Percentiles rank a stretch among this genome's conserved stretches.
These are phyloP conservation scores for Choreutis nemorana DNA, from an alignment of 2,888 invertebrate species.

Conservation along the genomic window DNA sequence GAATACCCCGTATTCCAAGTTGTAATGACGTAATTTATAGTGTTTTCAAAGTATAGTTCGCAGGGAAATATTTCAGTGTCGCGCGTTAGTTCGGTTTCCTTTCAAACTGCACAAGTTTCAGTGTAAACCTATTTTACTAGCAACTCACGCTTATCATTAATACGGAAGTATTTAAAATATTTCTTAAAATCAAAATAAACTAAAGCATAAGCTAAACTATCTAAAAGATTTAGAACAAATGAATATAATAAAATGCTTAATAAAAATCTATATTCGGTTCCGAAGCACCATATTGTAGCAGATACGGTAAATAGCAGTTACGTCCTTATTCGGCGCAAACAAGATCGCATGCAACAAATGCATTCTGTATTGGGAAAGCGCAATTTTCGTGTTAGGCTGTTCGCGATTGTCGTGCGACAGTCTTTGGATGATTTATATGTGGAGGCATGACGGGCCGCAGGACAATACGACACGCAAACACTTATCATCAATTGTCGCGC, in stretches of 20 bases:
- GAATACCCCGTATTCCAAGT: constrained; percentile 13
- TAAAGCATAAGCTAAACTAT: no score
- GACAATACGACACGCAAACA: constrained; percentile 36
- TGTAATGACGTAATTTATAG: constrained; percentile 32
- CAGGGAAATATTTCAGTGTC: constrained; percentile 33
- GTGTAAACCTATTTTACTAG: no score
- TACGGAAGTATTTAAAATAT: no score
- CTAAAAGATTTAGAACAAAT: no score
- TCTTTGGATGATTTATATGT: constrained; percentile 41
- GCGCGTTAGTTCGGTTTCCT: constrained; percentile 11
- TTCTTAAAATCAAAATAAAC: no score
- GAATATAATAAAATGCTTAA: no score
- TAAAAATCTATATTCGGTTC: no score
- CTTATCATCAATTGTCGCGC: constrained; percentile 40
- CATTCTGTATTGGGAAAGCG: constrained; percentile 46
- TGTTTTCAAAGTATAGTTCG: constrained; percentile 24
- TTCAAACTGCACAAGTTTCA: constrained; percentile 34
- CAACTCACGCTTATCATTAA: no score
- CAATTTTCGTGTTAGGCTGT: constrained; percentile 54
- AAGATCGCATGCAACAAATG: constrained; percentile 48
- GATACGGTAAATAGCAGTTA: constrained; percentile 27
- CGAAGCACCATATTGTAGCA: no score
- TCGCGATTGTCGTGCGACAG: constrained; percentile 43
- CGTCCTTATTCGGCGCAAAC: constrained; percentile 22
- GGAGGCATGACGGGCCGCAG: constrained; percentile 19